These are phyloP conservation scores for Rhinolophus sinicus DNA, from an alignment of 2,113 vertebrate species.

Conservation along the genomic window DNA sequence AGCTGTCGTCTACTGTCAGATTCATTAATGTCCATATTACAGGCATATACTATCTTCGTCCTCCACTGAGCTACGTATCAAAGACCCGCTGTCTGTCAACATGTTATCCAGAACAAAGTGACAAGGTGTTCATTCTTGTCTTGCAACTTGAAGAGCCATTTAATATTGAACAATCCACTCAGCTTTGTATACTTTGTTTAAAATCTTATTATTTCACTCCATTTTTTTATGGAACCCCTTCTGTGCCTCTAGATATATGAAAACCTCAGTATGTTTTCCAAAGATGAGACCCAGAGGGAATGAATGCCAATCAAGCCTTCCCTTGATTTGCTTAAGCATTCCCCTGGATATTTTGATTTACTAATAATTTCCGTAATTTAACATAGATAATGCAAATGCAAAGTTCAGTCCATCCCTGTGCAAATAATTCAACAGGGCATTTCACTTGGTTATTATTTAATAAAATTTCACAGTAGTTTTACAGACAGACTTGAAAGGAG, in stretches of 20 bases:
- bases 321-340: constrained; percentile 40
- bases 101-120: constrained; percentile 59
- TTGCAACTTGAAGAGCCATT: constrained; percentile 52
- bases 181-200: constrained; percentile 11
- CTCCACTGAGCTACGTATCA: constrained; percentile 22
- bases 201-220: constrained; percentile 23
- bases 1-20: constrained; percentile 59
- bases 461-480: constrained; percentile 28
- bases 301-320: background rate
- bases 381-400: constrained; percentile 39
- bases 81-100: constrained; percentile 24
- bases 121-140: constrained; percentile 53
- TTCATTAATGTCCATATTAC: constrained; percentile 37
- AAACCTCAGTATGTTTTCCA: constrained; percentile 14
- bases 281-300: background rate
- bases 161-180: constrained; percentile 17
- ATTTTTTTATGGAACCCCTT: constrained; percentile 22
- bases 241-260: background rate
- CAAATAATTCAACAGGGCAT: constrained; percentile 43
- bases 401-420: background rate
- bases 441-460: constrained; percentile 21
- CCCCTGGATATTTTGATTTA: constrained; percentile 54
- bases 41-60: constrained; percentile 53
- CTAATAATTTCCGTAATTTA: constrained; percentile 62
- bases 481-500: background rate